Evolutionary conservation across 92 coral and sea anemone genomes (phyloP), one percentile per base, ranked within the genome.

Genomic region (Epizoanthus ramosus): DNA sequence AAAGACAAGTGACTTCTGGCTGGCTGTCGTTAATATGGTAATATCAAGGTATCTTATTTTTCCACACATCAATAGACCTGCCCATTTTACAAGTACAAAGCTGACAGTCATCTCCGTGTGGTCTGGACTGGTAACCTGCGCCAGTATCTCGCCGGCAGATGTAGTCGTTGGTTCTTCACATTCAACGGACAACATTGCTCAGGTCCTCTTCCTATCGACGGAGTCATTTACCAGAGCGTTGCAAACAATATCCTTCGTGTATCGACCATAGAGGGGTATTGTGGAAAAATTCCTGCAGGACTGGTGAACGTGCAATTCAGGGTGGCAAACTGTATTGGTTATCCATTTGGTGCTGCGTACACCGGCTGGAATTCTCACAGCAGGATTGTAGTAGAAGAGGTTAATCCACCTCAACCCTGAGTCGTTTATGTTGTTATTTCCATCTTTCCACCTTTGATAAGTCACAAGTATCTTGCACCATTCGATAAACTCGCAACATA

Each of bases 121-220:
- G 56, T 60, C 57, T 76, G 81, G 81, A 9, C 37, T 33, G 81
- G 81, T 19, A 76, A 59, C 35, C 31, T 76, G 69, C 81, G 81
- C 18, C 81, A 76, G 31, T 4, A 21, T 5, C 0, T 37, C 14
- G 57, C 57, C 13, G 2, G 0, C 7, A 19, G n/a, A 37, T 76
- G 81, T 68, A 76, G 69, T 6, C 81, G 81, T 24, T 76, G 81
- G 81, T 76, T n/a, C 24, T 57, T 76, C 53, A 39, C 81, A 0
- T 76, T 76, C 57, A 59, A 76, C 57, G 81, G 81, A 33, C 10
- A 9, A 4, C 68, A 76, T 37, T 76, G 81, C 39, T 8, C 0
- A 21, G 33, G 56, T 23, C 69, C 69, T 18, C 24, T 35, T 33
- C 81, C 58, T 9, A 60, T 76, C 8, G 81, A 76, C 19, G 81